Percentiles rank a stretch among this genome's conserved stretches.
These are phyloP conservation scores for Haplochromis burtoni DNA, from an alignment of 2,113 vertebrate species.

Conservation along the genomic window DNA sequence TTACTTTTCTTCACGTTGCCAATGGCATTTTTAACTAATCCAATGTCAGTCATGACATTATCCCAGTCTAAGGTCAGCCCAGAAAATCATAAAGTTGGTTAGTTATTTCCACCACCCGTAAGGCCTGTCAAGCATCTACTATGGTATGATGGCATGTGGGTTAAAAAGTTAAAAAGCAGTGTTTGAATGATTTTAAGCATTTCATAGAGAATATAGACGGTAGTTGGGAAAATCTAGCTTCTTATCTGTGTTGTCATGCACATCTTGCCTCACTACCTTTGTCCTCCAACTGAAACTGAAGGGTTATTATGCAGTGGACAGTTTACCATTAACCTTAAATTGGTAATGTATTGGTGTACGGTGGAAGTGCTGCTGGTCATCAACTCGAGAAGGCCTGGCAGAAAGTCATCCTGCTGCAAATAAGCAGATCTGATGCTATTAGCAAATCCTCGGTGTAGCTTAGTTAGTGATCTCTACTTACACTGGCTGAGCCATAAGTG, in stretches of 20 bases:
- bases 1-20: background rate
- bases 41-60: background rate
- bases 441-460: background rate
- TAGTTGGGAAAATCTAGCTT: background rate
- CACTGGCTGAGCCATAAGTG: background rate
- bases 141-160: background rate
- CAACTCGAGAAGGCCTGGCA: conserved; percentile 36
- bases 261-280: background rate
- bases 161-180: background rate
- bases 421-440: conserved; percentile 50
- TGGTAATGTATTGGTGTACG: conserved; percentile 63
- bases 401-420: conserved; percentile 2
- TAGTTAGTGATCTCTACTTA: conserved; percentile 38
- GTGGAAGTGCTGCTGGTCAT: conserved; percentile 4
- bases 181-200: background rate
- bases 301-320: background rate
- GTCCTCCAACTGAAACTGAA: background rate
- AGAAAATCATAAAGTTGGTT: conserved; percentile 52
- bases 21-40: conserved; percentile 1
- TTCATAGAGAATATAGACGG: background rate
- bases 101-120: conserved; percentile 36
- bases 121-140: background rate
- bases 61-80: conserved; percentile 32
- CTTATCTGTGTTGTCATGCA: background rate
- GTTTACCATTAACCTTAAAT: conserved; percentile 71